Evolutionary conservation across 2,113 vertebrate species (phyloP).

Genomic region (Danio rerio): DNA sequence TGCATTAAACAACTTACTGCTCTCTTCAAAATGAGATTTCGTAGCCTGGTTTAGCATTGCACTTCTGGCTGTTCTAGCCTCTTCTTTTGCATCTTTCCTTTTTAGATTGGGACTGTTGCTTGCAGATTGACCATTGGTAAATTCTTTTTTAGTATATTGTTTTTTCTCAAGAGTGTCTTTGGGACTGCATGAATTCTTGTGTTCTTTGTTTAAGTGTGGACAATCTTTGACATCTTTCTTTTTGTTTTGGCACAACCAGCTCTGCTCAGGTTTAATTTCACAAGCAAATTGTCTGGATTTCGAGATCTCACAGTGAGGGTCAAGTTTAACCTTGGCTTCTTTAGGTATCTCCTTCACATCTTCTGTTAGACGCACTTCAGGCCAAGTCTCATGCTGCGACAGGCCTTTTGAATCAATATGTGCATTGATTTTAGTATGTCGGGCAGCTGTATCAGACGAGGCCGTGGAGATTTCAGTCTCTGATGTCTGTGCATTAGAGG

Average conservation of each 20-base stretch:
- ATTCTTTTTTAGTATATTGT: constrained; percentile 77
- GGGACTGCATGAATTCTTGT: constrained; percentile 64
- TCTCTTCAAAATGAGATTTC: constrained; percentile 77
- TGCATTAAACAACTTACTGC: constrained; percentile 87
- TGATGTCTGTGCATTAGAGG: constrained; percentile 30
- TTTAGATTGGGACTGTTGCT: constrained; percentile 83
- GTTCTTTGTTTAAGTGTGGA: constrained; percentile 60
- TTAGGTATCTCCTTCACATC: constrained; percentile 5
- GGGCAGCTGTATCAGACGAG: constrained; percentile 60
- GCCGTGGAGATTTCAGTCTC: neutral
- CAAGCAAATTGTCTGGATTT: constrained; percentile 13
- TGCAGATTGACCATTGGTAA: constrained; percentile 80
- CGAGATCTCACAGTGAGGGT: neutral
- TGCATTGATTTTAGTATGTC: constrained; percentile 88
- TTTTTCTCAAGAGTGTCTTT: constrained; percentile 82
- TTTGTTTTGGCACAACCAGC: constrained; percentile 57
- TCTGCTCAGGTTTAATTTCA: constrained; percentile 17
- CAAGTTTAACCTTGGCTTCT: constrained; percentile 9
- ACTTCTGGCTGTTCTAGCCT: constrained; percentile 36
- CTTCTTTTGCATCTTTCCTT: constrained; percentile 39
- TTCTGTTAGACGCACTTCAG: constrained; percentile 32
- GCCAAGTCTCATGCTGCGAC: constrained; percentile 9
- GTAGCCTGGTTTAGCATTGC: constrained; percentile 43
- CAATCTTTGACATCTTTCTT: constrained; percentile 55
- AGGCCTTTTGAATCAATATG: constrained; percentile 81